A percentile compares a stretch with the other conserved stretches of the same genome.
Conservation (phyloP, 2,888 invertebrate genomes). For the Eilema sororculum region DNA sequence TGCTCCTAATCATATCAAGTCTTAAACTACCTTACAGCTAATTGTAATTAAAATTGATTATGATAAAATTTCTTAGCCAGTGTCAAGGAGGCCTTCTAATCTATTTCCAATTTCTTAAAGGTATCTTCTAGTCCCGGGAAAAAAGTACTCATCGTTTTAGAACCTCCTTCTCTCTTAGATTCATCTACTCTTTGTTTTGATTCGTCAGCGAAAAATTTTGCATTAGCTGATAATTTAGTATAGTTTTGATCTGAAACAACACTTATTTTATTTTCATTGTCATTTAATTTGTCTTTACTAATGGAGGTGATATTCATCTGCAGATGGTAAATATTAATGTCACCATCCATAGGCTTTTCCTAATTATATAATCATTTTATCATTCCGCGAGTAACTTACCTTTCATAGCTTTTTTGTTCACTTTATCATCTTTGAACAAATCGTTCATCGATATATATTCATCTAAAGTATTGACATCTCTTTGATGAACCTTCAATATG, state of each 20-base stretch:
- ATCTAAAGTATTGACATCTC: conserved; percentile 73
- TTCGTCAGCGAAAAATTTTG: conserved; percentile 63
- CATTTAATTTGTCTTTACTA: too few relatives aligned
- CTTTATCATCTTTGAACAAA: conserved; percentile 88
- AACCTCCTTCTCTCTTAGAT: conserved; percentile 58
- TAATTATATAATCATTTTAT: neutral
- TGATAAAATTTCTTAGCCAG: neutral
- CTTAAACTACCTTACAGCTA: neutral
- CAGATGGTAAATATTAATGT: too few relatives aligned
- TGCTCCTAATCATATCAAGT: neutral
- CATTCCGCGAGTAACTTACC: conserved; percentile 45
- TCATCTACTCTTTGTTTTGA: conserved; percentile 67
- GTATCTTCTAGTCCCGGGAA: conserved; percentile 64
- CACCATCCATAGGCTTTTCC: neutral
- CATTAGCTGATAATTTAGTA: conserved; percentile 61
- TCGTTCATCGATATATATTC: conserved; percentile 84
- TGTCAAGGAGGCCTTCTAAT: conserved; percentile 46
- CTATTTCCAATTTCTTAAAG: conserved; percentile 69
- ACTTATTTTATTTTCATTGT: neutral
- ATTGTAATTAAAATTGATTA: neutral
- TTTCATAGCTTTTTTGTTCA: conserved; percentile 71
- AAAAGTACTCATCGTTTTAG: conserved; percentile 62
- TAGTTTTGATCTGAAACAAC: conserved; percentile 63
- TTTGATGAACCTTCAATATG: conserved; percentile 84
- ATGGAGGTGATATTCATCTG: neutral